Conservation (phyloP, 2,888 invertebrate genomes). For the Latheticus oryzae region DNA sequence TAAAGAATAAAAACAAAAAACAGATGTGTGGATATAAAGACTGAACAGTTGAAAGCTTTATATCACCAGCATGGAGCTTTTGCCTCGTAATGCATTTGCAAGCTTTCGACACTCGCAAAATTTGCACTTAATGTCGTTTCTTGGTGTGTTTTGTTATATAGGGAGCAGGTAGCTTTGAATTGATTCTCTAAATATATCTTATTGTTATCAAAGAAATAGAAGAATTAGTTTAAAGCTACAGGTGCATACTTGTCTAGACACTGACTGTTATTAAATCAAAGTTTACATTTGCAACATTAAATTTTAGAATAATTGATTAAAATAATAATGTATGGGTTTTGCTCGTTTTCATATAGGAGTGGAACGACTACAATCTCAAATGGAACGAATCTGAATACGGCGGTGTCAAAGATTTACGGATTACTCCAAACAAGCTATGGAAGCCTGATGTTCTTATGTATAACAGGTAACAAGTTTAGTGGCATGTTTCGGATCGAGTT, state of each 20-base stretch:
- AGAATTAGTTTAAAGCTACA: slow-evolving; percentile 33
- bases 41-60: slow-evolving; percentile 38
- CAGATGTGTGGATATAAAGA: slow-evolving; percentile 14
- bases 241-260: slow-evolving; percentile 36
- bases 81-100: slow-evolving; percentile 45
- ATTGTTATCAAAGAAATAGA: too few relatives aligned
- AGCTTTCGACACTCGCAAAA: slow-evolving; percentile 43
- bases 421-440: slow-evolving; percentile 97
- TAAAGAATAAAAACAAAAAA: slow-evolving; percentile 8
- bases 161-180: slow-evolving; percentile 41
- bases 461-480: slow-evolving; percentile 86
- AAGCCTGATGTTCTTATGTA: slow-evolving; percentile 99
- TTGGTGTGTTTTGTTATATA: slow-evolving; percentile 38
- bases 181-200: slow-evolving; percentile 1
- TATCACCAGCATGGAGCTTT: slow-evolving; percentile 43
- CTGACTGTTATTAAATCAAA: slow-evolving; percentile 19
- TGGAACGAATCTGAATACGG: slow-evolving; percentile 98
- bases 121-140: slow-evolving; percentile 46
- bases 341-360: slow-evolving; percentile 77
- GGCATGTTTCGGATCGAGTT: slow-evolving; percentile 40
- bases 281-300: slow-evolving; percentile 9
- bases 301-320: too few relatives aligned
- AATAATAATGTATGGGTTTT: slow-evolving; percentile 25
- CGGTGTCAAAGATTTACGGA: slow-evolving; percentile 91
- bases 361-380: slow-evolving; percentile 96